Evolutionary conservation across 1,140 invertebrate species (phyloP).

Genomic region (Zelostemma sp.): DNA sequence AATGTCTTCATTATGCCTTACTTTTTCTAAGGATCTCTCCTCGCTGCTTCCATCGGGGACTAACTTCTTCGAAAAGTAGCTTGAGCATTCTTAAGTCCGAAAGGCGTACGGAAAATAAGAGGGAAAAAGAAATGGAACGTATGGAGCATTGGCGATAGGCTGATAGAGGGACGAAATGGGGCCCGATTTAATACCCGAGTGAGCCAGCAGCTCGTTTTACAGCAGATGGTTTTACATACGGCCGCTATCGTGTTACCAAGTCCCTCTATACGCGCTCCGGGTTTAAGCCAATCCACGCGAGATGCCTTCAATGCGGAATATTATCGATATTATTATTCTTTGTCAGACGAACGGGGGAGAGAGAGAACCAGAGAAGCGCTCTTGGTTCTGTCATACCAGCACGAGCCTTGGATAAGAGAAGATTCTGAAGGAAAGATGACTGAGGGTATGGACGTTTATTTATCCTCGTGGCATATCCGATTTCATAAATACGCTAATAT

Average conservation of each 20-base stretch:
- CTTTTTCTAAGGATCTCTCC: too few species aligned
- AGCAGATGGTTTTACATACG: constrained; percentile 68
- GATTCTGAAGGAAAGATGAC: constrained; percentile 5
- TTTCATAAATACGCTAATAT: constrained; percentile 36
- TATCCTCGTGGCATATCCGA: constrained; percentile 16
- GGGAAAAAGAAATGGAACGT: constrained; percentile 12
- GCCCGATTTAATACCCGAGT: constrained; percentile 68
- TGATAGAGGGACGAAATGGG: constrained; percentile 35
- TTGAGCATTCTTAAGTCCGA: too few species aligned
- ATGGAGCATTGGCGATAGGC: constrained; percentile 14
- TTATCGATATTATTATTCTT: constrained; percentile 56
- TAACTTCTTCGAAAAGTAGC: too few species aligned
- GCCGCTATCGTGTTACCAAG: constrained; percentile 65
- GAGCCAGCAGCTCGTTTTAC: constrained; percentile 68
- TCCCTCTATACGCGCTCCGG: constrained; percentile 29
- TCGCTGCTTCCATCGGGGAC: too few species aligned
- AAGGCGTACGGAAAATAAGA: constrained; percentile 14
- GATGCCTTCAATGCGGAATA: constrained; percentile 47
- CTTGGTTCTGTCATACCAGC: constrained; percentile 9
- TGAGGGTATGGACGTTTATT: constrained; percentile 18
- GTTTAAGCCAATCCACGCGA: constrained; percentile 40
- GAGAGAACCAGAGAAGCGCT: neutral
- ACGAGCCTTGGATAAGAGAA: constrained; percentile 18
- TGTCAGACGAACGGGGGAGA: constrained; percentile 10
- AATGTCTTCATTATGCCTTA: neutral